phyloP scores from a whole-genome alignment of 2,113 vertebrate species.

The Ptilorrhoa leucosticta region DNA sequence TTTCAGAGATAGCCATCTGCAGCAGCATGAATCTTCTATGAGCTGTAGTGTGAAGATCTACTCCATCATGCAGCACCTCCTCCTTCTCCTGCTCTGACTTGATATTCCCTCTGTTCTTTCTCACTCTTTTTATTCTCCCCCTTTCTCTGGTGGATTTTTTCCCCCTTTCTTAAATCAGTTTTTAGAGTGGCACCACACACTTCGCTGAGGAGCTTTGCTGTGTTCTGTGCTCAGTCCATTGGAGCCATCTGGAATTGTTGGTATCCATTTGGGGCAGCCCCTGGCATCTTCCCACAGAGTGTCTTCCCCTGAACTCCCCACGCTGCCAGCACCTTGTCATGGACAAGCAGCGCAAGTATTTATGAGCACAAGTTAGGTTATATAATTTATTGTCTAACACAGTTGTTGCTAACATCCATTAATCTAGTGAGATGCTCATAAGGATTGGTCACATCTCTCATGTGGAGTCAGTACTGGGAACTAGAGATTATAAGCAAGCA shows the following conservation, averaged over 20 bases:
- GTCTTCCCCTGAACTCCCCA: background rate
- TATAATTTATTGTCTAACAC: background rate
- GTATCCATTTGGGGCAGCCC: background rate
- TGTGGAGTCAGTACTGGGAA: background rate
- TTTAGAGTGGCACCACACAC: background rate
- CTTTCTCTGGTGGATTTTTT: background rate
- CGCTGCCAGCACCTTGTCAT: background rate
- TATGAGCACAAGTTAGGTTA: background rate
- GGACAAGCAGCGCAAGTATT: background rate
- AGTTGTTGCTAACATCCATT: background rate
- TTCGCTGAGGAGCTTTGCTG: background rate
- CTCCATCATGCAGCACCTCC: background rate
- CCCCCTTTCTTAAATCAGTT: background rate
- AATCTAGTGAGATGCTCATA: background rate
- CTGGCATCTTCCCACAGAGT: background rate
- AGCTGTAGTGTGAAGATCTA: background rate
- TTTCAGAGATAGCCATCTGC: background rate
- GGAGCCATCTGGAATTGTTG: background rate
- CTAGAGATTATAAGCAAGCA: background rate
- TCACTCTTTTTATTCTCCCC: background rate
- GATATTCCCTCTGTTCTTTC: background rate
- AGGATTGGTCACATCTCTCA: background rate
- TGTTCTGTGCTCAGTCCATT: fast-evolving
- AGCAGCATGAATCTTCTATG: fast-evolving
- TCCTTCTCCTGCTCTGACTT: background rate